Evolutionary conservation across 2,888 invertebrate genomes (phyloP).

Genomic region (Adela reaumurella): DNA sequence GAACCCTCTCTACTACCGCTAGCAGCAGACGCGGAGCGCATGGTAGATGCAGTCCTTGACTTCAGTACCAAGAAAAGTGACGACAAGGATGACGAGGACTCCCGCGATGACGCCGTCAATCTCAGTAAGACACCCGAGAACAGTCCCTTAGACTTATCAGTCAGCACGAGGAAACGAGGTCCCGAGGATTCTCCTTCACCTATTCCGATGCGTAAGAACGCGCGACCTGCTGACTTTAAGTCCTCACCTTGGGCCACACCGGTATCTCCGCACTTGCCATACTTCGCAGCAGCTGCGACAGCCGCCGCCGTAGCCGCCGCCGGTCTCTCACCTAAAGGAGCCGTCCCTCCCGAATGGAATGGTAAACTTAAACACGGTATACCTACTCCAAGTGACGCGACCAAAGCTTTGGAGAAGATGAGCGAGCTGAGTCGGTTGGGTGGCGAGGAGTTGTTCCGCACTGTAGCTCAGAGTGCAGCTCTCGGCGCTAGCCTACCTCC

Average conservation of each 20-base stretch:
- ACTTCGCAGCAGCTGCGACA: slow-evolving; percentile 68
- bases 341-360: slow-evolving; percentile 66
- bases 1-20: slow-evolving; percentile 37
- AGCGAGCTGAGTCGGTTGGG: slow-evolving; percentile 83
- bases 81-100: slow-evolving; percentile 45
- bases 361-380: slow-evolving; percentile 70
- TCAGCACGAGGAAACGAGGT: slow-evolving; percentile 69
- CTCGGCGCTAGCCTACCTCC: slow-evolving; percentile 47
- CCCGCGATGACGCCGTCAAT: slow-evolving; percentile 67
- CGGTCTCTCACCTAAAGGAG: slow-evolving; percentile 70
- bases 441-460: slow-evolving; percentile 71
- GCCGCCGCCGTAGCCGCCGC: slow-evolving; percentile 76
- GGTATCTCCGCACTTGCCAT: slow-evolving; percentile 74
- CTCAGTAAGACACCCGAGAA: slow-evolving; percentile 65
- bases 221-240: slow-evolving; percentile 65
- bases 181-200: slow-evolving; percentile 62
- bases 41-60: slow-evolving; percentile 66
- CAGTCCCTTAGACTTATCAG: slow-evolving; percentile 78
- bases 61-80: slow-evolving; percentile 72
- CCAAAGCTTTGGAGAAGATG: slow-evolving; percentile 88
- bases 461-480: slow-evolving; percentile 53
- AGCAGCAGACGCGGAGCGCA: slow-evolving; percentile 57
- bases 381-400: slow-evolving; percentile 74
- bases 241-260: slow-evolving; percentile 78
- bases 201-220: slow-evolving; percentile 62